Conservation (phyloP, 1,140 invertebrate genomes). For the Agraylea sexmaculata region DNA sequence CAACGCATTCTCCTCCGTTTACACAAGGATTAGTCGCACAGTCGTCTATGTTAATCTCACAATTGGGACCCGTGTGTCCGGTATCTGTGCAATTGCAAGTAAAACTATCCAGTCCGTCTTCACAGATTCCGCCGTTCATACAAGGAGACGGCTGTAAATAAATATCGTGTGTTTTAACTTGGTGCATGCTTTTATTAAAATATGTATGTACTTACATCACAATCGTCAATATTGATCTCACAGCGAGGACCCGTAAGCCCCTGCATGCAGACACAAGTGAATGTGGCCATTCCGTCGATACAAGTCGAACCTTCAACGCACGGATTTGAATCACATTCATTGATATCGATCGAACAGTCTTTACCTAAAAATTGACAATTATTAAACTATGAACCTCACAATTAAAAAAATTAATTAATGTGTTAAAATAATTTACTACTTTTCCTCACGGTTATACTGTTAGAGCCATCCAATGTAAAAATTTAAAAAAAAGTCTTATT, state of each 20-base stretch:
- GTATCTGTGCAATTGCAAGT: slow-evolving; percentile 74
- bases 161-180: too few relatives aligned
- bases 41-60: slow-evolving; percentile 85
- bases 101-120: slow-evolving; percentile 73
- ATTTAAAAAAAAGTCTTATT: not conserved
- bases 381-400: too few relatives aligned
- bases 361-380: slow-evolving; percentile 55
- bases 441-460: too few relatives aligned
- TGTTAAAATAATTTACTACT: too few relatives aligned
- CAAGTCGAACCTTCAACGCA: slow-evolving; percentile 68
- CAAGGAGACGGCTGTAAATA: slow-evolving; percentile 59
- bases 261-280: slow-evolving; percentile 57
- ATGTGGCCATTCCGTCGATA: slow-evolving; percentile 60
- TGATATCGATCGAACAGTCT: slow-evolving; percentile 74
- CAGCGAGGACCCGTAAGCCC: slow-evolving; percentile 69
- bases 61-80: slow-evolving; percentile 72
- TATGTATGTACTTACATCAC: slow-evolving; percentile 45
- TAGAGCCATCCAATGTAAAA: not conserved
- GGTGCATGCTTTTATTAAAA: slow-evolving; percentile 1
- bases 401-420: too few relatives aligned
- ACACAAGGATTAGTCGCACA: slow-evolving; percentile 62
- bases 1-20: slow-evolving; percentile 64
- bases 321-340: slow-evolving; percentile 75
- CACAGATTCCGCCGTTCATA: slow-evolving; percentile 66
- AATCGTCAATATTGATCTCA: slow-evolving; percentile 78